Evolutionary conservation across 1,140 invertebrate species (phyloP), one percentile per base, ranked within the genome.

Genomic region (Pseudobourletiella spinata): DNA sequence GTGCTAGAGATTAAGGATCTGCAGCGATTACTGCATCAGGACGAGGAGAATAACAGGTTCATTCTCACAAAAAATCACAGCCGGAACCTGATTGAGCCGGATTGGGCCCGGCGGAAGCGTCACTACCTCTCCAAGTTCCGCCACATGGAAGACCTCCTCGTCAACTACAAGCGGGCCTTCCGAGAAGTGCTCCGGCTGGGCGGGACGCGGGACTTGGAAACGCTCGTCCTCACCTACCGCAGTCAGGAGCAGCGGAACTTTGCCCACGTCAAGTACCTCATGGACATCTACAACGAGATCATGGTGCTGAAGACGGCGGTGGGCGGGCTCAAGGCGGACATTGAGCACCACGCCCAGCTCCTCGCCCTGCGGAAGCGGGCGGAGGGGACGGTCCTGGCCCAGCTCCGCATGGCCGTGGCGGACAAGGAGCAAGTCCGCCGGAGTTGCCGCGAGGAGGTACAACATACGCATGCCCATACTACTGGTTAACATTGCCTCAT

Each of bases 241-340:
- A 4, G 16, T 16, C 50, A 52, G 22, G 50, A 52, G 24, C 50
- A 52, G 18, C 25, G 29, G 50, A 52, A 52, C 18, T 52, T 52
- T 29, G 22, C 50, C 4, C 4, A 8, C 11, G 26, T 52, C 8
- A 52, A 52, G 22, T 52, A 52, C 22, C 26, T 52, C 8, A 52
- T 29, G 50, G 50, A 52, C 18, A 3, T 52, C 16, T 52, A 52
- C 18, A 29, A 52, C 29, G 50, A 52, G 18, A 52, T 52, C 4
- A 29, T 25, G 22, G 50, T 25, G 4, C 50, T 52, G 4, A 52
- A 52, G 29, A 11, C 4, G 6, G 22, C 43, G n/a, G 43, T 46
- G 3, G 18, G n/a, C 24, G n/a, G 24, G 24, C 43, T 46, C 4
- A 46, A 46, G n/a, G 24, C n/a, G 18, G 18, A 46, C 24, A 46